Conservation (phyloP, 1,140 invertebrate species). For the Neoseiulus cucumeris region DNA sequence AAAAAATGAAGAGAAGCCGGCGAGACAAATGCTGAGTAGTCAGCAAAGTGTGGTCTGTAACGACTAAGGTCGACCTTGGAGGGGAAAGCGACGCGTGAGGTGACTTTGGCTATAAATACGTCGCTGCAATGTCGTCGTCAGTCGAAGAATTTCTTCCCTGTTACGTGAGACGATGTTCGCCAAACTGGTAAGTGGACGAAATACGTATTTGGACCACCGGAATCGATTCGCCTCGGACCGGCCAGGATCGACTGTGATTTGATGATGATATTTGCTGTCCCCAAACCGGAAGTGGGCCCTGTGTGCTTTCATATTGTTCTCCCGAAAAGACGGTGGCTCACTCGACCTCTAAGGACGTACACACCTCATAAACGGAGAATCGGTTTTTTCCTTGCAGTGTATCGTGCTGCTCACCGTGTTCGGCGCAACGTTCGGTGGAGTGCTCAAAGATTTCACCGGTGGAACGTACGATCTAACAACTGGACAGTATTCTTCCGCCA, state of each 20-base stretch:
- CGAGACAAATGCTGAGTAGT: background rate
- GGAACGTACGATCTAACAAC: conserved; percentile 21
- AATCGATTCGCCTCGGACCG: background rate
- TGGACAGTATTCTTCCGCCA: conserved; percentile 20
- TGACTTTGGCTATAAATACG: background rate
- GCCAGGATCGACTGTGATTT: background rate
- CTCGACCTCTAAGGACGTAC: background rate
- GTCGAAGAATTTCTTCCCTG: background rate
- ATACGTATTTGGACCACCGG: background rate
- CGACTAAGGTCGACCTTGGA: background rate
- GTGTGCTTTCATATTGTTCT: background rate
- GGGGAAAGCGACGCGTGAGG: too few relatives aligned
- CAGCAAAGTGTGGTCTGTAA: background rate
- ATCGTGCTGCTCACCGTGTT: conserved; percentile 13
- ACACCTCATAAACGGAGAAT: background rate
- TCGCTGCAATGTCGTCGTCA: background rate
- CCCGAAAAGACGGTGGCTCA: background rate
- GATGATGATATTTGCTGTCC: background rate
- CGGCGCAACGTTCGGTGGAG: conserved; percentile 15
- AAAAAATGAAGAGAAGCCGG: background rate
- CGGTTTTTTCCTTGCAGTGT: too few relatives aligned
- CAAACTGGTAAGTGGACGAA: conserved; percentile 1
- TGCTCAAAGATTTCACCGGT: conserved; percentile 18
- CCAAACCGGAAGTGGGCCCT: background rate
- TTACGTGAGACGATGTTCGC: background rate